Evolutionary conservation across 2,888 invertebrate genomes (phyloP).

Genomic region (Xestia rhomboidea): DNA sequence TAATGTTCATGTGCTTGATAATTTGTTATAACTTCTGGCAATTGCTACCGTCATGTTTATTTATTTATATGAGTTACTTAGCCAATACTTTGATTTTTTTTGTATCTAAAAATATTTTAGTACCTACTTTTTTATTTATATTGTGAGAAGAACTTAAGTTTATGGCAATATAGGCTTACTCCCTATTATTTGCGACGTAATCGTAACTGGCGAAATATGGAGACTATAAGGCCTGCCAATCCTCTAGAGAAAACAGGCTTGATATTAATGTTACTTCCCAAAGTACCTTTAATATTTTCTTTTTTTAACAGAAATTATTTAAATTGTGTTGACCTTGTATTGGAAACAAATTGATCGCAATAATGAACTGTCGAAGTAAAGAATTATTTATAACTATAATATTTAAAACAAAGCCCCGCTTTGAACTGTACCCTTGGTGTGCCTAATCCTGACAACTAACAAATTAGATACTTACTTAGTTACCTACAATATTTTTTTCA

Average conservation of each 20-base stretch:
- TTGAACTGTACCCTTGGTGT: not conserved
- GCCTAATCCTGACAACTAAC: slow-evolving; percentile 10
- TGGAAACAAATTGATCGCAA: slow-evolving; percentile 9
- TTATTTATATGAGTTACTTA: not conserved
- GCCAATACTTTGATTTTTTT: not conserved
- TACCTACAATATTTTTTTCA: slow-evolving; percentile 1
- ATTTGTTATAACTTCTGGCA: slow-evolving; percentile 30
- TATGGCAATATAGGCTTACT: not conserved
- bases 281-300: not conserved
- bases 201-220: not conserved
- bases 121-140: not conserved
- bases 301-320: not conserved
- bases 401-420: slow-evolving; percentile 10
- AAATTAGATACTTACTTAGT: slow-evolving; percentile 4
- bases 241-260: not conserved
- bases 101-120: not conserved
- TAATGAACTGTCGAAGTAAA: slow-evolving; percentile 9
- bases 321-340: not conserved
- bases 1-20: slow-evolving; percentile 11
- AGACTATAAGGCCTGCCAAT: not conserved
- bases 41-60: slow-evolving; percentile 20
- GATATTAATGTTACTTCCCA: not conserved
- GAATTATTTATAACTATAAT: not conserved
- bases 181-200: not conserved
- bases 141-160: not conserved